Evolutionary conservation across 2,888 invertebrate species (phyloP).

Genomic region (Drosophila emarginata): DNA sequence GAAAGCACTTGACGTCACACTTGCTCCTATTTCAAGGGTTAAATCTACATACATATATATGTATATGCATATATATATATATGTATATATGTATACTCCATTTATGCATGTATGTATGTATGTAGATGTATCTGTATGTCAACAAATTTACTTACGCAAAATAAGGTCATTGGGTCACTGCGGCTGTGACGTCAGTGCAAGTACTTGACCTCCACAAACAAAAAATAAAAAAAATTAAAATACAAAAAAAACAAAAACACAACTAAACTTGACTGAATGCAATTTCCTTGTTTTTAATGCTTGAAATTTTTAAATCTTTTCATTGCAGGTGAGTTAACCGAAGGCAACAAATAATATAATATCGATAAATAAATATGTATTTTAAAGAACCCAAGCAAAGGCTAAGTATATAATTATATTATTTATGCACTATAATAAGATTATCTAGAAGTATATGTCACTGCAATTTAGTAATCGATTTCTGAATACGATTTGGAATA

Average conservation of each 20-base stretch:
- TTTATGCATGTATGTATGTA: background rate
- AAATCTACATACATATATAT: background rate
- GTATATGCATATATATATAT: background rate
- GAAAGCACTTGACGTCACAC: slow-evolving; percentile 37
- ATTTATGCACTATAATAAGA: too few relatives aligned
- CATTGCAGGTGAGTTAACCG: slow-evolving; percentile 40
- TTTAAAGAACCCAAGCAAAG: slow-evolving; percentile 26
- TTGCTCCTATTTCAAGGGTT: slow-evolving; percentile 14
- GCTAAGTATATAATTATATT: slow-evolving; percentile 10
- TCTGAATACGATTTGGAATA: too few relatives aligned
- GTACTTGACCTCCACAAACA: background rate
- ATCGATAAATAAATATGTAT: background rate
- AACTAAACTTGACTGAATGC: background rate
- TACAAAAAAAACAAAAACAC: background rate
- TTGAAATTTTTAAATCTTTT: background rate
- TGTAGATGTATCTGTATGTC: background rate
- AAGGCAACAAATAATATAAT: background rate
- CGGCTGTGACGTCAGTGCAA: slow-evolving; percentile 23
- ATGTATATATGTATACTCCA: background rate
- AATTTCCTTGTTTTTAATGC: background rate
- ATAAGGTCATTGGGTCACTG: slow-evolving; percentile 36
- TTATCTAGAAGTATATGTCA: too few relatives aligned
- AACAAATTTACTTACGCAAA: slow-evolving; percentile 3
- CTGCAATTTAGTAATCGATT: too few relatives aligned
- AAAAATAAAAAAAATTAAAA: background rate